These are phyloP conservation scores for Pachyrhynchus sulphureomaculatus DNA, from an alignment of 1,140 invertebrate species.

Conservation along the genomic window DNA sequence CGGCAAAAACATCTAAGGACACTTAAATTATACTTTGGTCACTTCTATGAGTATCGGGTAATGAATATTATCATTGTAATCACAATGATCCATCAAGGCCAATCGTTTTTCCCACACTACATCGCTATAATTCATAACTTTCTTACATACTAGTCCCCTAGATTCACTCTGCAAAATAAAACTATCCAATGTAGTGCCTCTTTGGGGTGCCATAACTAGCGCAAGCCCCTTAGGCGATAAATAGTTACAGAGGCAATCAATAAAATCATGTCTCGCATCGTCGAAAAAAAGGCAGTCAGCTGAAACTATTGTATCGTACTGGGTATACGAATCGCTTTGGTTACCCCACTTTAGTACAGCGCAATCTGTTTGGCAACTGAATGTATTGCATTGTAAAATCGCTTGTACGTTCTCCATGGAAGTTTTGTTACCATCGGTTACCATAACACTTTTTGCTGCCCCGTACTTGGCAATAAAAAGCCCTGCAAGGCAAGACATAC, in stretches of 20 bases:
- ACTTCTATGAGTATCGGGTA: conserved; percentile 66
- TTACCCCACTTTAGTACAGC: conserved; percentile 57
- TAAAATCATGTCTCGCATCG: conserved; percentile 69
- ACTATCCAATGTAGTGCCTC: conserved; percentile 69
- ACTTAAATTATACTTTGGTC: conserved; percentile 53
- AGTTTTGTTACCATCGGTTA: conserved; percentile 79
- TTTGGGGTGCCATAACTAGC: conserved; percentile 74
- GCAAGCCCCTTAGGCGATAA: conserved; percentile 67
- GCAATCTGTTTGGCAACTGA: conserved; percentile 50
- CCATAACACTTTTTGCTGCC: conserved; percentile 58
- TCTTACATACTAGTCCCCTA: conserved; percentile 60
- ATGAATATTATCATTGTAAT: conserved; percentile 69
- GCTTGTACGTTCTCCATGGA: conserved; percentile 73
- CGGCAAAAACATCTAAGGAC: conserved; percentile 43
- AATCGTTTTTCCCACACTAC: conserved; percentile 68
- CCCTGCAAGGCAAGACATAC: conserved; percentile 83
- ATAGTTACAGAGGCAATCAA: conserved; percentile 68
- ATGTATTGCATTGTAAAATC: conserved; percentile 64
- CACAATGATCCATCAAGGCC: conserved; percentile 56
- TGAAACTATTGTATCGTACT: conserved; percentile 72
- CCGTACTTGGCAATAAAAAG: conserved; percentile 72
- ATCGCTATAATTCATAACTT: conserved; percentile 62
- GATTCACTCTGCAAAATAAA: conserved; percentile 64
- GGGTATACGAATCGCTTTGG: conserved; percentile 39
- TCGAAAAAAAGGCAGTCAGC: conserved; percentile 86